phyloP scores from a whole-genome alignment of 2,888 invertebrate species.

The Phytoseiulus persimilis region DNA sequence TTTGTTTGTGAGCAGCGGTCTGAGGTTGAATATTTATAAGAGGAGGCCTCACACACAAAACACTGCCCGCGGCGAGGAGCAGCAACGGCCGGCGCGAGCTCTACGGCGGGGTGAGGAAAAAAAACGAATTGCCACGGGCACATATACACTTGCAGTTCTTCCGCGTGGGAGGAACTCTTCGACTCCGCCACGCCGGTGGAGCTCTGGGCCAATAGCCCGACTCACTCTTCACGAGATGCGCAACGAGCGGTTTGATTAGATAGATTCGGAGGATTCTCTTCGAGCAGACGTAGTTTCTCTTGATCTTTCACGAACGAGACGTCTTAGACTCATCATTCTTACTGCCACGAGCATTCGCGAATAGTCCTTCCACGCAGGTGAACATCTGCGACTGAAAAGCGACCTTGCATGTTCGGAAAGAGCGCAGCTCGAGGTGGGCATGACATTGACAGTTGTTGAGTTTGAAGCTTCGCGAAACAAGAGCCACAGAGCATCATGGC shows the following conservation, averaged over 20 bases:
- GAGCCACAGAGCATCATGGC: background rate
- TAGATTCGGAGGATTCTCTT: background rate
- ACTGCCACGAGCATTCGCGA: background rate
- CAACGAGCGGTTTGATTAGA: background rate
- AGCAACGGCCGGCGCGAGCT: background rate
- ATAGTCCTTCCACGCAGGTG: background rate
- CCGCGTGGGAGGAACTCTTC: background rate
- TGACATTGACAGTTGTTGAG: background rate
- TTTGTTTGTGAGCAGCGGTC: background rate
- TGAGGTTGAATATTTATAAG: slow-evolving; percentile 5
- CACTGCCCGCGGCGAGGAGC: background rate
- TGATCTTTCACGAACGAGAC: background rate
- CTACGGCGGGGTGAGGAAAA: background rate
- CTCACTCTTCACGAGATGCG: background rate
- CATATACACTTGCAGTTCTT: background rate
- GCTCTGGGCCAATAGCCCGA: background rate
- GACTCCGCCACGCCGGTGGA: background rate
- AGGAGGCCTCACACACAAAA: background rate
- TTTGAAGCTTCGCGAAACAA: background rate
- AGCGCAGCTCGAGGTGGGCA: background rate
- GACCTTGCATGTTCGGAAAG: background rate
- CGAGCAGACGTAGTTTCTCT: background rate
- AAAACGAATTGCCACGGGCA: background rate
- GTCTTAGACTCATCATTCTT: background rate
- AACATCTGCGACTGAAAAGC: background rate